Evolutionary conservation across 2,113 vertebrate genomes (phyloP).

Genomic region (Gasterosteus aculeatus): DNA sequence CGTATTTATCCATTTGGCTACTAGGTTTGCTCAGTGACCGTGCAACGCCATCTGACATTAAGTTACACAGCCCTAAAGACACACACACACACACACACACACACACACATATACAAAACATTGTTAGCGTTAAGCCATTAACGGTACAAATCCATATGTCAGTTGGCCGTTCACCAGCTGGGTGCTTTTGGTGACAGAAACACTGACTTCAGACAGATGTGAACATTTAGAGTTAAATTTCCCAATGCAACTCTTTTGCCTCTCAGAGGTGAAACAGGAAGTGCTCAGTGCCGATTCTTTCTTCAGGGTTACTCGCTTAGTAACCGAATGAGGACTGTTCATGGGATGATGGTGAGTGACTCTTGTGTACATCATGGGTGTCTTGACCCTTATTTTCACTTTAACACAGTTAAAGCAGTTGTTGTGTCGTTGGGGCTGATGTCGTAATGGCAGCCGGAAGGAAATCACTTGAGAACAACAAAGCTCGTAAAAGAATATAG

Average conservation of each 20-base stretch:
- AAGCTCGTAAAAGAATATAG: neutral
- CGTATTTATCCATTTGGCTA: neutral
- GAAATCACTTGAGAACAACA: neutral
- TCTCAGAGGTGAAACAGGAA: neutral
- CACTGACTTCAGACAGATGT: neutral
- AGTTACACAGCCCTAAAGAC: neutral
- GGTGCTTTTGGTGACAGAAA: neutral
- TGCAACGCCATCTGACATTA: constrained; percentile 15
- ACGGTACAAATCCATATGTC: neutral
- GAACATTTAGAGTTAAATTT: neutral
- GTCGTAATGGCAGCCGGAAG: neutral
- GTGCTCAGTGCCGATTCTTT: neutral
- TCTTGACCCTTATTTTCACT: neutral
- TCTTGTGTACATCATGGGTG: neutral
- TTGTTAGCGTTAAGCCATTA: neutral
- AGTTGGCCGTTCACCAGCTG: neutral
- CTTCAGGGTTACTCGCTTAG: neutral
- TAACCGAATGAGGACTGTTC: neutral
- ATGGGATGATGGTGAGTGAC: neutral
- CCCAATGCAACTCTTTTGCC: neutral
- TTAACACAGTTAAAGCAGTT: neutral
- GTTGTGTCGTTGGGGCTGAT: no score
- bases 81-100: no score
- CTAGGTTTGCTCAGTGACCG: constrained; percentile 7
- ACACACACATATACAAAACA: neutral